Conservation (phyloP, 1,140 invertebrate species). For the Sarcophaga bullata region DNA sequence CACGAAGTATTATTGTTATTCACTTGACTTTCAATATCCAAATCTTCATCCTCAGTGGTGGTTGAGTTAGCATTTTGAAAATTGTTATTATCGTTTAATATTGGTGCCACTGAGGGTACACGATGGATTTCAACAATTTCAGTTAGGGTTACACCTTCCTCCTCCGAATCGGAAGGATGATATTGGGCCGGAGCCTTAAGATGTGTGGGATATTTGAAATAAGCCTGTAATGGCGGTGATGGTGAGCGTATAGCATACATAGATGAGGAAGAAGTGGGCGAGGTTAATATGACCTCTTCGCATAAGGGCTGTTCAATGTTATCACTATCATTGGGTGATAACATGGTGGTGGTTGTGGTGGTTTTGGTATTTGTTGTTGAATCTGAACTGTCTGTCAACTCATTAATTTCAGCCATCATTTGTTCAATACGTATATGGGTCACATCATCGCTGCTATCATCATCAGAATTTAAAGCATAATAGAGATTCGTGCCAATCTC, state of each 20-base stretch:
- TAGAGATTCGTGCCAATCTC: conserved; percentile 53
- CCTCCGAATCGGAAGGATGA: conserved; percentile 43
- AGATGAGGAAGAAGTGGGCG: conserved; percentile 52
- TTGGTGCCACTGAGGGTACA: neutral
- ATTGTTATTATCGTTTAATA: conserved; percentile 21
- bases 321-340: neutral
- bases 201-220: neutral
- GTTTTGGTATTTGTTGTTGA: neutral
- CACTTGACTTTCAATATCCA: conserved; percentile 33
- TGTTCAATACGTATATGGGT: conserved; percentile 57
- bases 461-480: conserved; percentile 52
- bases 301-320: neutral
- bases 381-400: conserved; percentile 42
- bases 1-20: conserved; percentile 62
- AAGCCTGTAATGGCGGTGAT: conserved; percentile 42
- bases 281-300: conserved; percentile 27
- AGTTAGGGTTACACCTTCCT: conserved; percentile 53
- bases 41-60: conserved; percentile 22
- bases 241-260: conserved; percentile 59
- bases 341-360: conserved; percentile 46
- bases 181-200: neutral
- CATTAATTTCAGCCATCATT: conserved; percentile 56
- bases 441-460: conserved; percentile 40
- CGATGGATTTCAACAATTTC: conserved; percentile 57
- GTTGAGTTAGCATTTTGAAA: neutral